Evolutionary conservation across 53 echinoderm and acorn worm genomes (phyloP), one percentile per base, ranked within the genome.

Genomic region (Echinarachnius parma): DNA sequence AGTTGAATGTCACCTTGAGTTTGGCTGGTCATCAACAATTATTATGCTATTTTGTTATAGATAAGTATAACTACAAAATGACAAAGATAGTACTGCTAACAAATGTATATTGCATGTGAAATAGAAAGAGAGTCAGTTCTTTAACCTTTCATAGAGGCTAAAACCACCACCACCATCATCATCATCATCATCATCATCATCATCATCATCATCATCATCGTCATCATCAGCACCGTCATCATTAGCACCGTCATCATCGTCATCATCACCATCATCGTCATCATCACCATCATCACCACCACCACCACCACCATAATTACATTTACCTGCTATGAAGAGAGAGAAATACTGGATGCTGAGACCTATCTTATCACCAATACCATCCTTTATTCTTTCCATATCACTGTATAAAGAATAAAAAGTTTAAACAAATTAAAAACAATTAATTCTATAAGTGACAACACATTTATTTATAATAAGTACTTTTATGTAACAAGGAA

Each of bases 301-400:
- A 50, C 25, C 22, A 52, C 25, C 52, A 52, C n/a, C n/a, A n/a
- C n/a, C n/a, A n/a, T 14, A 50, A 42, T 64, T 42, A 30, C 4
- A 34, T 30, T 71, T 66, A 85, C 86, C 80, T 64, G 86, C 59
- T 46, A 85, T 34, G 35, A 85, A 80, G 57, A 63, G 71, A 2
- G 86, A 61, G 3, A 80, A 4, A 59, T 80, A 82, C 65, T 87
- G 87, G 7, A 87, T 37, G 24, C 77, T 69, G 20, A 87, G 79
- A 21, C 81, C 87, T 13, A 91, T 67, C 57, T 96, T 96, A 78
- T 96, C 96, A 14, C 96, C 96, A 33, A 91, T 59, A 4, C 96
- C 96, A 9, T 66, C 66, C 24, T 82, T 66, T n/a, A 96, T 66
- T 53, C 87, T 78, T 27, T 90, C 82, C 42, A 96, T 82, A 46